Evolutionary conservation across 2,888 invertebrate genomes (phyloP).

Genomic region (Trachelus iudaicus): DNA sequence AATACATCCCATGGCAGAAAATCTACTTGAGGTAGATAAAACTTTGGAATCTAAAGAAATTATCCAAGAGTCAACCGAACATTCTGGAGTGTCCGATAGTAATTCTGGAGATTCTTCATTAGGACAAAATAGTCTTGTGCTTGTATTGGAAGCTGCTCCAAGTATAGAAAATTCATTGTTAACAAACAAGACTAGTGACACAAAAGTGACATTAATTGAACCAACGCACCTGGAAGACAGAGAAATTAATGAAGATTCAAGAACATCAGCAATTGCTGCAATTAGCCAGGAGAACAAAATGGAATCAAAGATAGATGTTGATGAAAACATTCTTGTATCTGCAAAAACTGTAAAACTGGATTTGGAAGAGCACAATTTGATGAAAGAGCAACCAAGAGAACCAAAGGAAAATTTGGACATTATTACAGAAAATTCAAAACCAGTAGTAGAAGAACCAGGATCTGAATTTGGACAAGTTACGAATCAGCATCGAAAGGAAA

Average conservation of each 20-base stretch:
- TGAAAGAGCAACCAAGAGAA: neutral
- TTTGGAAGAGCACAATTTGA: neutral
- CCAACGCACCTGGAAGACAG: neutral
- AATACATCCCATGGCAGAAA: conserved; percentile 24
- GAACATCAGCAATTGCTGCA: neutral
- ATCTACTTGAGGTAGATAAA: conserved; percentile 19
- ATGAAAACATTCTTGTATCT: too few relatives aligned
- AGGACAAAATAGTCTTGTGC: conserved; percentile 10
- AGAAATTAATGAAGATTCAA: conserved; percentile 10
- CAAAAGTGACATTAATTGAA: conserved; percentile 23
- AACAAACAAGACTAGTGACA: neutral
- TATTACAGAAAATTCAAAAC: conserved; percentile 24
- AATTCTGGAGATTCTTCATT: conserved; percentile 7
- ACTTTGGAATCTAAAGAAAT: conserved; percentile 19
- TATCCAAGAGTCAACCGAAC: neutral
- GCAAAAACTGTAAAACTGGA: neutral
- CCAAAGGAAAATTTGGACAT: conserved; percentile 19
- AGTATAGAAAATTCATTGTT: neutral
- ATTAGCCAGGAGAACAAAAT: neutral
- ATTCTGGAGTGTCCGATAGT: neutral
- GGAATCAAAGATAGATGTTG: too few relatives aligned
- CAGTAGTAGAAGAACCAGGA: conserved; percentile 30
- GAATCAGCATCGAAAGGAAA: conserved; percentile 5
- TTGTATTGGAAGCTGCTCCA: conserved; percentile 11
- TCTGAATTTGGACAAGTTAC: conserved; percentile 8